phyloP scores from a whole-genome alignment of 2,113 vertebrate species.

The Ornithorhynchus anatinus region DNA sequence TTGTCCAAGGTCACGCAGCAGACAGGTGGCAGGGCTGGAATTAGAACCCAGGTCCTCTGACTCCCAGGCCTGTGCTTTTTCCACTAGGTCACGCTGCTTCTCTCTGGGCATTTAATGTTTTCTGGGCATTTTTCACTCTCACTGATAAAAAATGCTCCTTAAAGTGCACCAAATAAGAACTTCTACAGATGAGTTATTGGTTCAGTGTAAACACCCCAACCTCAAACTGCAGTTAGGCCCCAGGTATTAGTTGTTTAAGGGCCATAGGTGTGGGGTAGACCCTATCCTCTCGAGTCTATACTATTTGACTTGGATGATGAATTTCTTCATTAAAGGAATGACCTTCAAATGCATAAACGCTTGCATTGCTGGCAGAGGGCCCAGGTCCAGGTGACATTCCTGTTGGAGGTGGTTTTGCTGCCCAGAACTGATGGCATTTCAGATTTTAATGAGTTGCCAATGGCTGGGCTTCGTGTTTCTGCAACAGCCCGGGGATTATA shows the following conservation, averaged over 20 bases:
- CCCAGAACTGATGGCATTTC: background rate
- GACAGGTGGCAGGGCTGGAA: no score
- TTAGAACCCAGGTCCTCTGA: no score
- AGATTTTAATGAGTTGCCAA: slow-evolving; percentile 24
- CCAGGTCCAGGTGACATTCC: background rate
- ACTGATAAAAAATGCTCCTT: no score
- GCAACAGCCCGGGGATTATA: background rate
- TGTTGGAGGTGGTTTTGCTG: background rate
- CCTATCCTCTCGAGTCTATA: background rate
- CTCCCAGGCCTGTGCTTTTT: no score
- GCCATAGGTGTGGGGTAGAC: background rate
- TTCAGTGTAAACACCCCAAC: background rate
- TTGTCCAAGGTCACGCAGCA: no score
- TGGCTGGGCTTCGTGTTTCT: slow-evolving; percentile 7
- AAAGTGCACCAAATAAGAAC: no score
- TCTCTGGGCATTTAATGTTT: no score
- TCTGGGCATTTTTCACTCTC: no score
- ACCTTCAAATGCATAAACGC: background rate
- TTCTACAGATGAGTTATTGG: background rate
- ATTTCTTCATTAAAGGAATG: slow-evolving; percentile 20
- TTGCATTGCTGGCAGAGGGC: background rate
- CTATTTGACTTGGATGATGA: background rate
- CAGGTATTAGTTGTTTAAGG: background rate
- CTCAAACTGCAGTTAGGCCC: background rate
- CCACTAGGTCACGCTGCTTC: no score